Percentiles rank a stretch among this genome's conserved stretches.
Conservation (phyloP, 1,140 invertebrate genomes). For the Drosophila repleta region DNA sequence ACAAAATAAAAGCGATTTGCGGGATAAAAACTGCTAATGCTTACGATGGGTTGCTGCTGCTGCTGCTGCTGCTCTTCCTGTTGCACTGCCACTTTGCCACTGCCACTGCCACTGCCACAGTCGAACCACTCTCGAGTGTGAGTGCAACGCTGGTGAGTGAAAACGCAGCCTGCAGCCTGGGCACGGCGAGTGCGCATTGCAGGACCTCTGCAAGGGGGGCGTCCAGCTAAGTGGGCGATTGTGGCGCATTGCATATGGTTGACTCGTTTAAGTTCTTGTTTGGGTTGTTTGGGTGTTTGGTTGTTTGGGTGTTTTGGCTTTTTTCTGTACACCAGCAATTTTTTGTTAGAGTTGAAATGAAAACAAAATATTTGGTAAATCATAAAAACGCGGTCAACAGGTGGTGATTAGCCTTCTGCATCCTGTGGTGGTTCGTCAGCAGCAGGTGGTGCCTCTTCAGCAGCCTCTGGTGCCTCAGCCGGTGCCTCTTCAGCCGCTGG, state of each 20-base stretch:
- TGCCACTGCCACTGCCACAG: conserved; percentile 12
- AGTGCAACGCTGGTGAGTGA: conserved; percentile 35
- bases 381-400: conserved; percentile 58
- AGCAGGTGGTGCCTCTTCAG: conserved; percentile 13
- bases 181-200: conserved; percentile 46
- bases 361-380: conserved; percentile 46
- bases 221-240: conserved; percentile 8
- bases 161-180: conserved; percentile 17
- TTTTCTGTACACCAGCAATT: conserved; percentile 51
- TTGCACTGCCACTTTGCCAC: conserved; percentile 34
- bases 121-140: conserved; percentile 25
- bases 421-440: conserved; percentile 23
- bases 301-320: conserved; percentile 24
- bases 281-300: background rate
- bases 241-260: conserved; percentile 1
- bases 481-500: conserved; percentile 2
- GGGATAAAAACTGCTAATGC: conserved; percentile 11
- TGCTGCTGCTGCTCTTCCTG: conserved; percentile 17
- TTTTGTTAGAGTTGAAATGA: conserved; percentile 16
- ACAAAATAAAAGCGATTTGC: conserved; percentile 12
- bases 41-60: conserved; percentile 9
- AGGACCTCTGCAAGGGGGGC: background rate
- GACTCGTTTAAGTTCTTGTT: background rate
- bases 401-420: conserved; percentile 42
- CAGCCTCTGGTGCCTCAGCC: conserved; percentile 4